phyloP scores from a whole-genome alignment of 2,113 vertebrate species.

The Opisthocomus hoazin region DNA sequence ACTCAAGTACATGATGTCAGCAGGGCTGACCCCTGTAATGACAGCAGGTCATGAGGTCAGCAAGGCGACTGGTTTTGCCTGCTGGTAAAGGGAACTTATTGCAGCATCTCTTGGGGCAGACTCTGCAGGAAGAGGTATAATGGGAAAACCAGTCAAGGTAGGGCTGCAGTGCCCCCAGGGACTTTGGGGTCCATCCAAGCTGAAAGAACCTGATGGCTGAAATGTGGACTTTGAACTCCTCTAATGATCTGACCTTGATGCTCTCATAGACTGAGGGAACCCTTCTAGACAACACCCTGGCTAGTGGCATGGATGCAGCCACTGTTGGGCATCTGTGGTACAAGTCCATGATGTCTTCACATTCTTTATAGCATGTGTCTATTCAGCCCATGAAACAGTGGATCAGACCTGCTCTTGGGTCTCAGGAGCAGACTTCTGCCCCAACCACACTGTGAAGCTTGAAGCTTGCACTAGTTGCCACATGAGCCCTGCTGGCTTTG shows the following conservation, averaged over 20 bases:
- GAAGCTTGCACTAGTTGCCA: background rate
- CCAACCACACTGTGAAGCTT: rapidly evolving
- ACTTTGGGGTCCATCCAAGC: background rate
- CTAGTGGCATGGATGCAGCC: background rate
- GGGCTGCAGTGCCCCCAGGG: background rate
- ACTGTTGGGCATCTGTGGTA: background rate
- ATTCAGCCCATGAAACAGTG: background rate
- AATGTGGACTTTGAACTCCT: background rate
- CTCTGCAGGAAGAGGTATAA: background rate
- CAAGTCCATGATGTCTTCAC: background rate
- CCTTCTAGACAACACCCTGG: background rate
- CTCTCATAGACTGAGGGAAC: background rate
- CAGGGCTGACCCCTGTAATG: background rate
- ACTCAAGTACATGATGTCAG: background rate
- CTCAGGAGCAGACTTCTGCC: background rate
- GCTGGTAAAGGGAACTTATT: background rate
- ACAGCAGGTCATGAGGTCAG: background rate
- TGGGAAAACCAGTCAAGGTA: background rate
- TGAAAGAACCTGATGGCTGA: background rate
- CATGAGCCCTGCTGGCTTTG: background rate
- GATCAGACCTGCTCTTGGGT: background rate
- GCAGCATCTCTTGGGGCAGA: background rate
- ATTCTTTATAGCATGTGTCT: rapidly evolving
- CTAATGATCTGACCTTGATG: background rate
- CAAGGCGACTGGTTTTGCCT: background rate